Conservation (phyloP, 2,113 vertebrate species). For the Microtus richardsoni region DNA sequence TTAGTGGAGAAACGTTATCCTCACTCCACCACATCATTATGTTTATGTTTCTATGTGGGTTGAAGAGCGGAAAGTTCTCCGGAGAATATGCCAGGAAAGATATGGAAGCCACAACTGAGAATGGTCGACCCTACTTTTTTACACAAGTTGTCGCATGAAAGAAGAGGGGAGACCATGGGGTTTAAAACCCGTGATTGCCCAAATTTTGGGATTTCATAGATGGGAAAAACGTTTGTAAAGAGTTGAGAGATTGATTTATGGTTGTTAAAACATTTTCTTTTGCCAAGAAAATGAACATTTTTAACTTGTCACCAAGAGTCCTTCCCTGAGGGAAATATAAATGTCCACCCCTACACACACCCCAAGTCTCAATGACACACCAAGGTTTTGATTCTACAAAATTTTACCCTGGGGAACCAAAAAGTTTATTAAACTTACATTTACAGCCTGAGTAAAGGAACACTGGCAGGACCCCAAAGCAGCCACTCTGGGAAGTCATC, state of each 20-base stretch:
- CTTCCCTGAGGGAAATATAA: not conserved
- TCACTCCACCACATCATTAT: slow-evolving; percentile 64
- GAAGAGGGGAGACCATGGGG: slow-evolving; percentile 30
- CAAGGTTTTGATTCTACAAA: not conserved
- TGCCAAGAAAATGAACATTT: not conserved
- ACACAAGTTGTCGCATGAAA: slow-evolving; percentile 30
- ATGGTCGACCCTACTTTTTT: slow-evolving; percentile 61
- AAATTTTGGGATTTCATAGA: slow-evolving; percentile 38
- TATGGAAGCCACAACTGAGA: slow-evolving; percentile 58
- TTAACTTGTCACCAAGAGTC: not conserved
- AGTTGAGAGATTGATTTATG: not conserved
- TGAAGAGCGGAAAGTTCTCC: slow-evolving; percentile 63
- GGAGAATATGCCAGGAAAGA: slow-evolving; percentile 67
- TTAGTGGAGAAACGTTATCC: slow-evolving; percentile 65
- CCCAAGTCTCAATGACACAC: not conserved
- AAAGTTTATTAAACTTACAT: too few species aligned
- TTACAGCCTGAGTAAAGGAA: too few species aligned
- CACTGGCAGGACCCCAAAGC: not conserved
- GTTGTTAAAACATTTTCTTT: slow-evolving; percentile 46
- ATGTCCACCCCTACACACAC: not conserved
- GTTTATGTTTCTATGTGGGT: slow-evolving; percentile 80
- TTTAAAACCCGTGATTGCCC: not conserved
- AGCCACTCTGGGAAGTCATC: not conserved
- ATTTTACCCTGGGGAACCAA: not conserved
- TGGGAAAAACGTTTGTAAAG: slow-evolving; percentile 31